Evolutionary conservation across 2,888 invertebrate species (phyloP), one percentile per base, ranked within the genome.

Genomic region (Apamea anceps): DNA sequence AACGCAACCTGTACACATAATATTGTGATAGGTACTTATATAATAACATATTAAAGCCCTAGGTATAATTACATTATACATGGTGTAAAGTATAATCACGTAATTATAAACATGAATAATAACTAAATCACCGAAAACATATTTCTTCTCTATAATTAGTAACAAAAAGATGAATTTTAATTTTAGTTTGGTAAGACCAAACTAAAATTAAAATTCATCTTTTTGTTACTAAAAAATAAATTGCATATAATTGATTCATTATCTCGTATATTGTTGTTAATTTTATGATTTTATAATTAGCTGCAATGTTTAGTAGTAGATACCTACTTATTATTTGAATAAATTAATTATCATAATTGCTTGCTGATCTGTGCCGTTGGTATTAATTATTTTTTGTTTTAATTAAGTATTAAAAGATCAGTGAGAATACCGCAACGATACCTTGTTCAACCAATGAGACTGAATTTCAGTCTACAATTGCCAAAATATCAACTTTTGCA

Each of bases 241-340:
- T 28, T 83, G 60, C 75, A 85, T 68, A 51, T 51, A 68, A 72
- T 45, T 75, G 18, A 74, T 71, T 66, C 3, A 42, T 71, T 45
- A 62, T 71, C 15, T 74, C n/a, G 25, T 32, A n/a, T 32, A 48
- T n/a, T n/a, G 42, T 25, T 72, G 18, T 57, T n/a, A 0, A 75
- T 54, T 48, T 57, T 3, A 10, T 62, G 15, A 37, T 42, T 83
- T 54, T 60, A 63, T 51, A 72, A 80, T 83, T 63, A 63, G 10
- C 6, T 83, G 57, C 42, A 85, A 54, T 60, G 32, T 51, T 60
- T 54, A 63, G 72, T 60, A 72, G 32, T 37, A 32, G 32, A 2
- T 32, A n/a, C n/a, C n/a, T n/a, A 37, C 10, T 32, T 60, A 80
- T 48, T 75, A 72, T 75, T 80, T 68, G n/a, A 60, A 83, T 85